Conservation (phyloP, 2,113 vertebrate genomes). For the Crocuta crocuta region DNA sequence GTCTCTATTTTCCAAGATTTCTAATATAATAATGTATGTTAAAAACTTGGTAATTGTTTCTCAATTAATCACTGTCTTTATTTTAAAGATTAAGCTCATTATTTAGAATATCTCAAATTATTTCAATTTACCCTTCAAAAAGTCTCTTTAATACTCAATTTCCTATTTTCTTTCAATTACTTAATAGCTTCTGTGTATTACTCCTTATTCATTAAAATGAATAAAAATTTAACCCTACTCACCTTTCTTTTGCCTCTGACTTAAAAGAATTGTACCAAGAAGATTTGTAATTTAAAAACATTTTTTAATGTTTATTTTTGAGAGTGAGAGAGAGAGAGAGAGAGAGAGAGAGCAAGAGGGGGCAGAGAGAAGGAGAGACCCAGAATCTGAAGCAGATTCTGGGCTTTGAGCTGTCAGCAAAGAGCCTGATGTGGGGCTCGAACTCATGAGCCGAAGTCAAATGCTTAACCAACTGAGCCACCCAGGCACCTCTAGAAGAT, state of each 20-base stretch:
- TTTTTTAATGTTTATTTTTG: too few relatives aligned
- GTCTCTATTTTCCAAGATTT: neutral
- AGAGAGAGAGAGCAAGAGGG: too few relatives aligned
- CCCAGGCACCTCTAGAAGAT: neutral
- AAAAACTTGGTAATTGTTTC: neutral
- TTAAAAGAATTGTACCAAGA: conserved; percentile 24
- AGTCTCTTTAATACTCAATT: neutral
- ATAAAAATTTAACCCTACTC: neutral
- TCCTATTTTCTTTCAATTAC: neutral
- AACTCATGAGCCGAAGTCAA: too few relatives aligned
- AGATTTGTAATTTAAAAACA: neutral
- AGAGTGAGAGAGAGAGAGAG: too few relatives aligned
- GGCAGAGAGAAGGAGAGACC: too few relatives aligned
- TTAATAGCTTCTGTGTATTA: neutral
- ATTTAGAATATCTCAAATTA: conserved; percentile 35
- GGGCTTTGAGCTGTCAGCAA: too few relatives aligned
- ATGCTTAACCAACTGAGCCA: too few relatives aligned
- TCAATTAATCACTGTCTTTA: neutral
- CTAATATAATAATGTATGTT: neutral
- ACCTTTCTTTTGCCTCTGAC: neutral
- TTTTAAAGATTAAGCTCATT: neutral
- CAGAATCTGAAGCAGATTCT: too few relatives aligned
- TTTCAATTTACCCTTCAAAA: neutral
- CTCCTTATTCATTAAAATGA: conserved; percentile 33
- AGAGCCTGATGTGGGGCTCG: too few relatives aligned